These are phyloP conservation scores for Dysdera silvatica DNA, from an alignment of 1,140 invertebrate genomes.

Conservation along the genomic window DNA sequence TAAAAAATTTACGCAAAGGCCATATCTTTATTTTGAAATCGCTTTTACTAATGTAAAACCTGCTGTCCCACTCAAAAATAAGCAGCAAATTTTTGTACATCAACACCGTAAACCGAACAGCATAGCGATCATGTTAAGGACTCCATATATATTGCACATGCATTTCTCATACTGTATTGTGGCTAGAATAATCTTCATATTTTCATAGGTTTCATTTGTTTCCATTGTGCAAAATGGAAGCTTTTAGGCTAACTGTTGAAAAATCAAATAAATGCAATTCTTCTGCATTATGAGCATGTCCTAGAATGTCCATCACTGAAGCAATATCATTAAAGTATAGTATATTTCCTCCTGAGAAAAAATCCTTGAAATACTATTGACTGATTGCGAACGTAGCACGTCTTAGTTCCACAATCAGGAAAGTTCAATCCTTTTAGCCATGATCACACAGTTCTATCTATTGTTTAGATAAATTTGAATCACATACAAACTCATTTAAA, in stretches of 20 bases:
- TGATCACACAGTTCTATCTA: not conserved
- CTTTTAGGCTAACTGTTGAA: conserved; percentile 26
- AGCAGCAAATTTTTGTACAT: too few species aligned
- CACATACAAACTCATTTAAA: not conserved
- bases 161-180: too few species aligned
- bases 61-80: too few species aligned
- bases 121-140: too few species aligned
- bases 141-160: too few species aligned
- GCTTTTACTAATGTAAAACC: too few species aligned
- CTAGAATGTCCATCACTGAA: not conserved
- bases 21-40: too few species aligned
- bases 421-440: not conserved
- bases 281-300: not conserved
- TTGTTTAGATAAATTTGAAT: not conserved
- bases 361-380: too few species aligned
- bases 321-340: not conserved
- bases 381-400: not conserved
- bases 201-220: conserved; percentile 14
- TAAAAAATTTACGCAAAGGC: too few species aligned
- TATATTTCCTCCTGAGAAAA: not conserved
- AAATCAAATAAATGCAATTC: conserved; percentile 28
- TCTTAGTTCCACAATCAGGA: not conserved
- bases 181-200: too few species aligned
- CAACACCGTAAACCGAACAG: too few species aligned
- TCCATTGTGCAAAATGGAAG: not conserved